Conservation (phyloP, 2,888 invertebrate genomes). For the Euzetes globulus region DNA sequence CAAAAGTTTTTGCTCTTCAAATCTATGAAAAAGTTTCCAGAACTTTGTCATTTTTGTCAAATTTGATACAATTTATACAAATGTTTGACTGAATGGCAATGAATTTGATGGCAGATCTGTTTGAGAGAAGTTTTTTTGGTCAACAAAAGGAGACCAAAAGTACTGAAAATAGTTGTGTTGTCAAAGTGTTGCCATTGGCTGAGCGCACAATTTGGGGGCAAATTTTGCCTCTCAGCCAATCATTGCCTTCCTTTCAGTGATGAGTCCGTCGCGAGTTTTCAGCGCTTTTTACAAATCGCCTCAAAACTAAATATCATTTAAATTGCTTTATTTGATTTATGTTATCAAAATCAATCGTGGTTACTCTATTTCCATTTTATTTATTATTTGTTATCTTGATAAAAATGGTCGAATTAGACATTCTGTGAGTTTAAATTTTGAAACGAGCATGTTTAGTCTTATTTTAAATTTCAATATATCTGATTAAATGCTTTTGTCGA, state of each 20-base stretch:
- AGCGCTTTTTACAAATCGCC: too few relatives aligned
- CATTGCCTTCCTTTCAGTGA: not conserved
- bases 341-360: too few relatives aligned
- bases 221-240: not conserved
- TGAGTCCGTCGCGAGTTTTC: too few relatives aligned
- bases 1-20: not conserved
- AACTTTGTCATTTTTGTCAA: not conserved
- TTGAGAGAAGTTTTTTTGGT: not conserved
- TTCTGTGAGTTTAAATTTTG: too few relatives aligned
- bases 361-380: too few relatives aligned
- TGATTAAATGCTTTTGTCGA: too few relatives aligned
- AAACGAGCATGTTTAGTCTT: too few relatives aligned
- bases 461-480: too few relatives aligned
- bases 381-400: too few relatives aligned
- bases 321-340: too few relatives aligned
- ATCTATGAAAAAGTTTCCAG: not conserved
- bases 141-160: not conserved
- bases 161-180: not conserved
- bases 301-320: too few relatives aligned
- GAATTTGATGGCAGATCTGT: not conserved
- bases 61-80: not conserved
- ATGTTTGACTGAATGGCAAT: not conserved
- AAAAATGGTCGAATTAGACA: too few relatives aligned
- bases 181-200: not conserved
- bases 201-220: constrained; percentile 4